Conservation (phyloP, 1,140 invertebrate genomes). For the Anastrepha ludens region DNA sequence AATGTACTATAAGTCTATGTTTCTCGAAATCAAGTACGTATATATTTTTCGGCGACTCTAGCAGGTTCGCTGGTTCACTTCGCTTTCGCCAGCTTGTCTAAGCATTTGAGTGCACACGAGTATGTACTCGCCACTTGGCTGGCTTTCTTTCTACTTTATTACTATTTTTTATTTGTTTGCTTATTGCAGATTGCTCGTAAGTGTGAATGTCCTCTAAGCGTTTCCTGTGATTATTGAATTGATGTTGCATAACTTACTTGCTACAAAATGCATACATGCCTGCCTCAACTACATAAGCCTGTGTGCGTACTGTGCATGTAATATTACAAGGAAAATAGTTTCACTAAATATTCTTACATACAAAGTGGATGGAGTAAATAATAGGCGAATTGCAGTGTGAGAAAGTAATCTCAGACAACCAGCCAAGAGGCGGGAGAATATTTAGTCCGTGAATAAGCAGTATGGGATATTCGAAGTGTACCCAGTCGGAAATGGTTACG, state of each 20-base stretch:
- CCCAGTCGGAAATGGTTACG: too few relatives aligned
- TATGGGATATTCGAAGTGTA: too few relatives aligned
- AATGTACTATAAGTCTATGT: not conserved
- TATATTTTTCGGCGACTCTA: not conserved
- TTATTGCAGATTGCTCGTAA: not conserved
- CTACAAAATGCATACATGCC: not conserved
- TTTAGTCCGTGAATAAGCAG: not conserved
- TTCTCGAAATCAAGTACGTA: not conserved
- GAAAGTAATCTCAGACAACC: slow-evolving; percentile 33
- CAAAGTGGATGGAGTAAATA: slow-evolving; percentile 6
- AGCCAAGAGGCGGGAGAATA: not conserved
- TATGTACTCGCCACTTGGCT: slow-evolving; percentile 29
- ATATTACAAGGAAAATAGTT: not conserved
- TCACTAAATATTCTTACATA: not conserved
- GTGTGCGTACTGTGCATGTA: not conserved
- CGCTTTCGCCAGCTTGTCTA: not conserved
- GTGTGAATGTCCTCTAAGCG: slow-evolving; percentile 47
- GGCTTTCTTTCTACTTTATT: slow-evolving; percentile 19
- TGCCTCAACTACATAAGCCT: not conserved
- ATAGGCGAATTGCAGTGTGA: not conserved
- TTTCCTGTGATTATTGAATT: slow-evolving; percentile 48
- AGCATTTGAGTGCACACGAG: not conserved
- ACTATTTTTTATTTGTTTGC: slow-evolving; percentile 7
- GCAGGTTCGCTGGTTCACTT: not conserved
- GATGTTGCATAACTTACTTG: slow-evolving; percentile 45